A percentile compares a stretch with the other conserved stretches of the same genome.
phyloP scores from a whole-genome alignment of 2,888 invertebrate species.

The Diachrysia chrysitis region DNA sequence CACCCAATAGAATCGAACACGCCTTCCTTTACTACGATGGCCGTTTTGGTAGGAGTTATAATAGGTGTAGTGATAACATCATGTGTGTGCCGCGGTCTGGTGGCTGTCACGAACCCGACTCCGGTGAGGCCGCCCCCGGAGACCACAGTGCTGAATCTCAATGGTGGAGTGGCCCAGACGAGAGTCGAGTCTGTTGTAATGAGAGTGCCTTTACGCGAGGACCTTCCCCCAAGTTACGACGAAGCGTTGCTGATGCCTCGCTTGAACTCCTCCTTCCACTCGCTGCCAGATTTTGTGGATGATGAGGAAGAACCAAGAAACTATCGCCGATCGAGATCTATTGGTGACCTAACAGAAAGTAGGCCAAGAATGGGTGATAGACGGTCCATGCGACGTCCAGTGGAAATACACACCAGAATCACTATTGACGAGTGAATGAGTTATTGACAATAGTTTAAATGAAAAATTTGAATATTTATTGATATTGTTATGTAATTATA shows the following conservation, averaged over 20 bases:
- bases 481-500: neutral
- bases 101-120: conserved; percentile 79
- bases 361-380: conserved; percentile 76
- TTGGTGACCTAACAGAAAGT: conserved; percentile 81
- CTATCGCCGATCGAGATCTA: conserved; percentile 83
- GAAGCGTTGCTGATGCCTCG: conserved; percentile 93
- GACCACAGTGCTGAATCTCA: conserved; percentile 81
- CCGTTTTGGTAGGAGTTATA: conserved; percentile 87
- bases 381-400: conserved; percentile 80
- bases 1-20: conserved; percentile 75
- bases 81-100: conserved; percentile 87
- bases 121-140: conserved; percentile 73
- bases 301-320: conserved; percentile 72
- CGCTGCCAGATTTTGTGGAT: conserved; percentile 85
- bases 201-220: conserved; percentile 78
- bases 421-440: conserved; percentile 27
- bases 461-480: conserved; percentile 11
- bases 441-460: neutral
- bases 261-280: conserved; percentile 90
- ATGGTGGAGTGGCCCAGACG: conserved; percentile 66
- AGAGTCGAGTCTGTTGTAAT: conserved; percentile 75
- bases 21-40: conserved; percentile 88
- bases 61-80: conserved; percentile 88
- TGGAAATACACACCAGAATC: conserved; percentile 73
- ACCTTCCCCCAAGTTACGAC: conserved; percentile 92